These are phyloP conservation scores for Pristionchus pacificus DNA, from an alignment of 1,140 invertebrate species.

Conservation along the genomic window DNA sequence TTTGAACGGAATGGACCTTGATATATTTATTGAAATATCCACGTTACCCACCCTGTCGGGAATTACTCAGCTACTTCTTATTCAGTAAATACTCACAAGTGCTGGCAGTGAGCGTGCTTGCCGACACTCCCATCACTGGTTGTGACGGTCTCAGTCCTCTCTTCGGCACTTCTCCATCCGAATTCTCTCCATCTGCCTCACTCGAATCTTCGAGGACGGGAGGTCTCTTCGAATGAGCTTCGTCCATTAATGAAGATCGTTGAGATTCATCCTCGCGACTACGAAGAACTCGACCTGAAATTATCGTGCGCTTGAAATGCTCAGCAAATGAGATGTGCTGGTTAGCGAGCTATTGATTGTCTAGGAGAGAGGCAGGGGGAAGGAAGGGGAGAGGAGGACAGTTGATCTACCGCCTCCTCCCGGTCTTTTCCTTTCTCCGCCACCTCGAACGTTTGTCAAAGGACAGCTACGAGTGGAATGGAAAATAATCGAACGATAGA, in stretches of 20 bases:
- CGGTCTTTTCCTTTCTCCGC: no score
- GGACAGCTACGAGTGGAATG: constrained; percentile 11
- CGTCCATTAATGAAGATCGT: constrained; percentile 40
- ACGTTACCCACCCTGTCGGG: no score
- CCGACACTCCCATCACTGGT: constrained; percentile 36
- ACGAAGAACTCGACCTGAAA: constrained; percentile 17
- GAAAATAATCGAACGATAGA: no score
- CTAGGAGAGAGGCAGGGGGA: no score
- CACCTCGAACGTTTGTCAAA: no score
- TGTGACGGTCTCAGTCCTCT: constrained; percentile 20
- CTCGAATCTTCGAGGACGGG: constrained; percentile 25
- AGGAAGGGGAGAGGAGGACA: no score
- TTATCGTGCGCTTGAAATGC: not conserved
- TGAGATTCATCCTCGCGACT: constrained; percentile 35
- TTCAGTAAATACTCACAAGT: constrained; percentile 32
- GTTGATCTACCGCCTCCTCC: no score
- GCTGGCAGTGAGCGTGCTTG: constrained; percentile 32
- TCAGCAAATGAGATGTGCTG: no score
- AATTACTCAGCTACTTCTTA: no score
- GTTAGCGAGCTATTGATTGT: no score
- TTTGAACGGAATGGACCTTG: no score
- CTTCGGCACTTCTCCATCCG: constrained; percentile 22
- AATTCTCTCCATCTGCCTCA: constrained; percentile 31
- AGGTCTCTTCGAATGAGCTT: constrained; percentile 8
- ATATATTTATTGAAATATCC: no score